Evolutionary conservation across 2,113 vertebrate genomes (phyloP).

Genomic region (Myiopsitta monachus): DNA sequence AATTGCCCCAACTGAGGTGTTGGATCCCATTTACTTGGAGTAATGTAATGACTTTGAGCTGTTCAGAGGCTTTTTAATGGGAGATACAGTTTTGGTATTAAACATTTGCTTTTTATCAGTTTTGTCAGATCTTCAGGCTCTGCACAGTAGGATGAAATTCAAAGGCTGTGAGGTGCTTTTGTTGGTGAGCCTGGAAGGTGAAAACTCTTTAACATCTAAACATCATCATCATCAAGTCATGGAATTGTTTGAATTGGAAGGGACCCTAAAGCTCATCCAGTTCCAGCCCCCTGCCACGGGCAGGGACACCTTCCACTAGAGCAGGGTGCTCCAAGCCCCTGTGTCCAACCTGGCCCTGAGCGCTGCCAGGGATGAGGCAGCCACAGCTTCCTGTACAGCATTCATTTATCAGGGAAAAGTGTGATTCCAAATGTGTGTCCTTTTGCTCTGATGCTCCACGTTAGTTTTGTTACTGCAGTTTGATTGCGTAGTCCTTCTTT

Average conservation of each 20-base stretch:
- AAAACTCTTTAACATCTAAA: background rate
- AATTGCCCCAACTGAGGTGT: background rate
- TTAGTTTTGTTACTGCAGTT: background rate
- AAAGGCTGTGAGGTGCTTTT: slow-evolving; percentile 1
- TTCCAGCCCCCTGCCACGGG: rapidly evolving
- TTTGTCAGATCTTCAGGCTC: background rate
- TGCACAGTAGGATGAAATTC: background rate
- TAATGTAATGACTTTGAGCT: background rate
- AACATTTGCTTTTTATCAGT: background rate
- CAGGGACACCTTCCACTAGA: background rate
- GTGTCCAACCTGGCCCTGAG: background rate
- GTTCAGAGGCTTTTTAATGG: rapidly evolving
- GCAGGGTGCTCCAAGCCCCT: background rate
- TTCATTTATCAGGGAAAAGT: background rate
- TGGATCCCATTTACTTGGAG: background rate
- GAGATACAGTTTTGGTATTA: background rate
- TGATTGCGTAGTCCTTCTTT: background rate
- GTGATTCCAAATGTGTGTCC: background rate
- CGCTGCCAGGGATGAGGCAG: background rate
- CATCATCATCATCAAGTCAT: background rate
- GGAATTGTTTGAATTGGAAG: background rate
- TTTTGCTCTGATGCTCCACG: background rate
- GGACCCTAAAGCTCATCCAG: background rate
- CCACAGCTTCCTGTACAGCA: background rate
- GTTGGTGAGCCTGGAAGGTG: background rate